These are phyloP conservation scores for Meta bourneti DNA, from an alignment of 2,888 invertebrate genomes.

Conservation along the genomic window DNA sequence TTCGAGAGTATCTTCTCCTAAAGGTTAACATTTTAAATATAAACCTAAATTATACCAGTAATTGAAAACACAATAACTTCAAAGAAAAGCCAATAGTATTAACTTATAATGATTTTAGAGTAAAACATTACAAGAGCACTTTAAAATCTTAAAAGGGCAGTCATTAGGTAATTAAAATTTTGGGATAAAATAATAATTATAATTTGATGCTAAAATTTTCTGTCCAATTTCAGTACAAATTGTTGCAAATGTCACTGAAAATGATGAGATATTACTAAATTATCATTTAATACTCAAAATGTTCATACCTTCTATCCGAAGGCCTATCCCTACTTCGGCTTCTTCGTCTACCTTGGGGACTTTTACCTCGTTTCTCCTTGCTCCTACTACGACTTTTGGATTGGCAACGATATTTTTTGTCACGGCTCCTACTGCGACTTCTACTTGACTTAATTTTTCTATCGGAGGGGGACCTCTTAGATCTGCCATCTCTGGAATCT, in stretches of 20 bases:
- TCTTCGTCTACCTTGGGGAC: slow-evolving; percentile 24
- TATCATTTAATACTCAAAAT: neutral
- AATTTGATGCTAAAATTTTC: too few relatives aligned
- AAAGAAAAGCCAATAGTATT: too few relatives aligned
- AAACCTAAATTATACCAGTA: too few relatives aligned
- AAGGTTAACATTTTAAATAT: neutral
- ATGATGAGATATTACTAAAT: neutral
- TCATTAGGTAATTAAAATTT: too few relatives aligned
- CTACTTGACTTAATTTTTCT: slow-evolving; percentile 24
- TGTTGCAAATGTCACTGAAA: too few relatives aligned
- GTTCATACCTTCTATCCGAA: slow-evolving; percentile 14
- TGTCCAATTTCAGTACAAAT: too few relatives aligned
- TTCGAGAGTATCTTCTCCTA: slow-evolving; percentile 12
- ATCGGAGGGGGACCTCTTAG: slow-evolving; percentile 13
- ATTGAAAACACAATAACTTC: too few relatives aligned
- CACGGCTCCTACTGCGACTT: slow-evolving; percentile 53
- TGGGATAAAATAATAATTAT: too few relatives aligned
- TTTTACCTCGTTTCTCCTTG: slow-evolving; percentile 24
- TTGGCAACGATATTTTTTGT: slow-evolving; percentile 9
- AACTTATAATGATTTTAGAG: too few relatives aligned
- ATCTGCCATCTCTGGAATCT: neutral
- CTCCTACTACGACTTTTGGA: slow-evolving; percentile 39
- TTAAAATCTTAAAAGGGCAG: too few relatives aligned
- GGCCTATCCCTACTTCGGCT: slow-evolving; percentile 46
- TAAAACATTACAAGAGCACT: too few relatives aligned